These are phyloP conservation scores for Ginglymostoma cirratum DNA, from an alignment of 2,113 vertebrate species.

Conservation along the genomic window DNA sequence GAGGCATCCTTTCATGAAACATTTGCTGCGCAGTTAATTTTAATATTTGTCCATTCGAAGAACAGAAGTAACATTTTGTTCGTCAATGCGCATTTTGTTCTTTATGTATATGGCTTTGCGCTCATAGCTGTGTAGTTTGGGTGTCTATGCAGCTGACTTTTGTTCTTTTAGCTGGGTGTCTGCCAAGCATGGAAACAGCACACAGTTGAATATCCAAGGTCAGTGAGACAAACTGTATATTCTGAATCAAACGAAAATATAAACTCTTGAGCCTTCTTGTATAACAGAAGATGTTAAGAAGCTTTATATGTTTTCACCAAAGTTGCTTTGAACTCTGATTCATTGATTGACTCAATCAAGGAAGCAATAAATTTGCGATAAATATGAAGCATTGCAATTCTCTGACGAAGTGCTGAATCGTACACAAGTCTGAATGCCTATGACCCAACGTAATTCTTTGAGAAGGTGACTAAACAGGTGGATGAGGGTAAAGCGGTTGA, in stretches of 20 bases:
- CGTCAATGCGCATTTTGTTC: not conserved
- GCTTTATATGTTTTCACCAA: not conserved
- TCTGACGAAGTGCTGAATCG: not conserved
- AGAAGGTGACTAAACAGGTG: too few species aligned
- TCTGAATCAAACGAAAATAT: not conserved
- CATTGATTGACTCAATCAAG: not conserved
- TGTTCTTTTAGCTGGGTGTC: not conserved
- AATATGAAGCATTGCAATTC: not conserved
- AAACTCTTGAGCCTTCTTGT: not conserved
- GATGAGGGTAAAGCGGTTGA: too few species aligned
- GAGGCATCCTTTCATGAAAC: not conserved
- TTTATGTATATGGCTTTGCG: not conserved
- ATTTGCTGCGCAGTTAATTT: not conserved
- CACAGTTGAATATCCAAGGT: constrained; percentile 20
- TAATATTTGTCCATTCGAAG: not conserved
- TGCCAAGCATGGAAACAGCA: not conserved
- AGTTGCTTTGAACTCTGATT: not conserved
- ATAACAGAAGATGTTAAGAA: not conserved
- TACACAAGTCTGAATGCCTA: not conserved
- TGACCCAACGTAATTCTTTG: not conserved
- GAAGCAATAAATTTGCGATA: not conserved
- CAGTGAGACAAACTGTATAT: constrained; percentile 3
- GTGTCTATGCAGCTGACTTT: not conserved
- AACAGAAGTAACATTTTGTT: not conserved
- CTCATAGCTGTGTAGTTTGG: not conserved